Evolutionary conservation across 2,113 vertebrate genomes (phyloP).

Genomic region (Cryptotis parvus): DNA sequence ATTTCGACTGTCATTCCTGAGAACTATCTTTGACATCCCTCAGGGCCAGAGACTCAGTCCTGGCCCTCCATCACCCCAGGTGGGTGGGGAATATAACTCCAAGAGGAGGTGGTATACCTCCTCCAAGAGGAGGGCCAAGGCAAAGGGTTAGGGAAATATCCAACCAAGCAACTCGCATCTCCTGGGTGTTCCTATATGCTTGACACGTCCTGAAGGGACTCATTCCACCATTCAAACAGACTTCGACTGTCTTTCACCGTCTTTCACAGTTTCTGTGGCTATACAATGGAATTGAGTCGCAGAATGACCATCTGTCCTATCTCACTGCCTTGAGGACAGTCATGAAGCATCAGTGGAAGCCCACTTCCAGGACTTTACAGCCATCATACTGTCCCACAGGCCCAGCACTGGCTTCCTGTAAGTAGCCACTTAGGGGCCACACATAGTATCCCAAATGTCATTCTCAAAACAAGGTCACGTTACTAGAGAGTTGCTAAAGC

Average conservation of each 20-base stretch:
- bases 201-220: neutral
- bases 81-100: neutral
- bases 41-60: neutral
- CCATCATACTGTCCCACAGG: neutral
- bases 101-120: neutral
- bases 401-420: neutral
- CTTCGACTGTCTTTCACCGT: neutral
- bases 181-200: no score
- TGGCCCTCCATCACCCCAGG: neutral
- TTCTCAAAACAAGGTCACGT: conserved; percentile 7
- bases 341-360: no score
- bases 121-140: neutral
- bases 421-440: neutral
- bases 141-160: neutral
- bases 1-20: neutral
- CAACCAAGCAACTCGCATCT: neutral
- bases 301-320: neutral
- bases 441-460: neutral
- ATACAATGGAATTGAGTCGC: neutral
- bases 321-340: neutral
- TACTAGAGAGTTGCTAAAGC: neutral
- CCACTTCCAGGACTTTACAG: no score
- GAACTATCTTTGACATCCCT: neutral
- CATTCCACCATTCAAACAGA: neutral
- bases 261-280: no score